Evolutionary conservation across 2,797 vertebrate species (phyloP), one percentile per base, ranked within the genome.

Genomic region (Poeciliopsis gracilis): DNA sequence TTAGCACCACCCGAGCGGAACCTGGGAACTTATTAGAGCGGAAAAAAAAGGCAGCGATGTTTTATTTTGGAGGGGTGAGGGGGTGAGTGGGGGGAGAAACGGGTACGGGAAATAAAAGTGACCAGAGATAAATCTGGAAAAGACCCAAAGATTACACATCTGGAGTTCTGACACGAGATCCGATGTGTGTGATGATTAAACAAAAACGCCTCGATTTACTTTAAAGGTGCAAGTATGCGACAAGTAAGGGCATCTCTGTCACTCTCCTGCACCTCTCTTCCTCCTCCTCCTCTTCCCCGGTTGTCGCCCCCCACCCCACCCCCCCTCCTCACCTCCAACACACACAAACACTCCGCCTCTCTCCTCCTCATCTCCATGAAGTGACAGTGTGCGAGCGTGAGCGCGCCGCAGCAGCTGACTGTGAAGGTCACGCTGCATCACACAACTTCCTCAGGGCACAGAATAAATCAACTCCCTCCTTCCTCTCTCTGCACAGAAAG

Each of bases 401-500:
- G 84, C 69, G 94, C 93, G 93, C 95, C 93, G 85, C 84, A 84
- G 91, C 92, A 93, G 93, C 93, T 95, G 94, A 96, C 97, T 98
- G 96, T 98, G 97, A 99, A 99, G 98, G 97, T 99, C 98, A 98
- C 92, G 90, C 96, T 97, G 97, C 93, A 96, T 97, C 96, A 97
- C 97, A 98, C 96, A 98, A 98, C 97, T 98, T 98, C 97, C 97
- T 98, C 96, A 55, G 97, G 97, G 97, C 97, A 97, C 96, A 96
- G 97, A 99, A 99, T 98, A 98, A 98, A 99, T 99, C 97, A 98
- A 97, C 97, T 97, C 96, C 96, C 87, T 90, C 90, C 86, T 85
- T 88, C 79, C 88, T 86, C 87, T 86, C 87, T 86, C 75, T 81
- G 28, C 59, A 43, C 81, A 95, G 95, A 85, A 84, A 91, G 89